Evolutionary conservation across 2,888 invertebrate genomes (phyloP).

Genomic region (Cepaea hortensis): DNA sequence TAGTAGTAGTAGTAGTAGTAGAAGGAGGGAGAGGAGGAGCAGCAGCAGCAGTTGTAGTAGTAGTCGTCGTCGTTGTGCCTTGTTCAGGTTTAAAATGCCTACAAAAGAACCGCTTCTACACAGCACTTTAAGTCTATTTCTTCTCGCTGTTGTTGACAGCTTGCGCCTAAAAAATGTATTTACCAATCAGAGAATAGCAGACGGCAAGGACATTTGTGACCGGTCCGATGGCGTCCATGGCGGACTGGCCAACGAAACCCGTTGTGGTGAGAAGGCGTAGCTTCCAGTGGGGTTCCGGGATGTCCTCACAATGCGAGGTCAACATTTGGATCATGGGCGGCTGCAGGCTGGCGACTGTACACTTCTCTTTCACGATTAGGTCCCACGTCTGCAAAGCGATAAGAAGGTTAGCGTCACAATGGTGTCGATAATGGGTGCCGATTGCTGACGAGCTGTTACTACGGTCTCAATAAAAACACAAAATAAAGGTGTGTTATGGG

Average conservation of each 20-base stretch:
- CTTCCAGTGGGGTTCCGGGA: conserved; percentile 40
- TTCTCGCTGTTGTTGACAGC: no score
- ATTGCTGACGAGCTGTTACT: no score
- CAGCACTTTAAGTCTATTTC: no score
- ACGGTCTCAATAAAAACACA: no score
- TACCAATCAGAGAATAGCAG: conserved; percentile 42
- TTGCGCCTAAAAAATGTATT: not conserved
- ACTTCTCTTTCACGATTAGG: conserved; percentile 35
- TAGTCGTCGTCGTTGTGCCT: no score
- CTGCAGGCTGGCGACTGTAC: conserved; percentile 42
- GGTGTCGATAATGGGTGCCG: no score
- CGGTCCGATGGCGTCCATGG: conserved; percentile 45
- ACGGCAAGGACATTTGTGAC: conserved; percentile 1
- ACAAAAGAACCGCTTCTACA: no score
- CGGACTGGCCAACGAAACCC: conserved; percentile 27
- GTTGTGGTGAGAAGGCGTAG: conserved; percentile 38
- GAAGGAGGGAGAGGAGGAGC: no score
- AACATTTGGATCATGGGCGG: conserved; percentile 47
- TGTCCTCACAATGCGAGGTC: conserved; percentile 42
- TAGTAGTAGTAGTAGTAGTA: no score
- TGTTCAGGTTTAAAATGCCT: no score
- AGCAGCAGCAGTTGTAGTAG: no score
- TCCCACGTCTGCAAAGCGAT: conserved; percentile 33
- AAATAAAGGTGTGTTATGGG: no score
- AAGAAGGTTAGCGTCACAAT: not conserved